These are phyloP conservation scores for Schizopygopsis malacanthus DNA, from an alignment of 2,797 vertebrate species.

Conservation along the genomic window DNA sequence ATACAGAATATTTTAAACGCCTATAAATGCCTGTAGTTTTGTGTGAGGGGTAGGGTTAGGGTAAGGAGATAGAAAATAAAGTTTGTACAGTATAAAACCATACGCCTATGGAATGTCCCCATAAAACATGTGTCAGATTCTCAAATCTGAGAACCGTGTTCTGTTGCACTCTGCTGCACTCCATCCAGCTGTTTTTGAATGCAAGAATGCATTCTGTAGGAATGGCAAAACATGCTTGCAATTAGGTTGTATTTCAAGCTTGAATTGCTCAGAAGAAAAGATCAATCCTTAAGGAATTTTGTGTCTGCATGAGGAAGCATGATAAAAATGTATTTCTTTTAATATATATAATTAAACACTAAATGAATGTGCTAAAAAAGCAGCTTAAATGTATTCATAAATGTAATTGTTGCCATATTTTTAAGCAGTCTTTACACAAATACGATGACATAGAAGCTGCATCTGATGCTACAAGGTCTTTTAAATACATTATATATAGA, in stretches of 20 bases:
- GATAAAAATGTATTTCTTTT: not conserved
- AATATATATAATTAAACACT: not conserved
- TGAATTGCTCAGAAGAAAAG: not conserved
- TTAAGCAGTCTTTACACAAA: not conserved
- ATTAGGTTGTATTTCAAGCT: constrained; percentile 7
- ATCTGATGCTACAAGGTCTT: not conserved
- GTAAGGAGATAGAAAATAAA: not conserved
- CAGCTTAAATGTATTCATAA: not conserved
- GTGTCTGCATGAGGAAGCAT: not conserved
- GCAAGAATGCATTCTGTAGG: constrained; percentile 15
- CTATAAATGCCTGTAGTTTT: not conserved
- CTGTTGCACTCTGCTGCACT: not conserved
- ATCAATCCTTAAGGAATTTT: not conserved
- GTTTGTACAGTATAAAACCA: not conserved
- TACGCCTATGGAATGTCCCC: not conserved
- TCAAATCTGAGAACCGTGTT: not conserved
- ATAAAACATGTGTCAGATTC: not conserved
- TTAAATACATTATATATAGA: not conserved
- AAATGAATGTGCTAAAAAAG: not conserved
- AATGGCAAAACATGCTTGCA: constrained; percentile 11
- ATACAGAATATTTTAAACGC: not conserved
- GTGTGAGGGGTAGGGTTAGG: not conserved
- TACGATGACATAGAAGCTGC: not conserved
- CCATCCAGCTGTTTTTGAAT: constrained; percentile 1
- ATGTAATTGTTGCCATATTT: not conserved